These are phyloP conservation scores for Nibea coibor DNA, from an alignment of 2,113 vertebrate genomes.

Conservation along the genomic window DNA sequence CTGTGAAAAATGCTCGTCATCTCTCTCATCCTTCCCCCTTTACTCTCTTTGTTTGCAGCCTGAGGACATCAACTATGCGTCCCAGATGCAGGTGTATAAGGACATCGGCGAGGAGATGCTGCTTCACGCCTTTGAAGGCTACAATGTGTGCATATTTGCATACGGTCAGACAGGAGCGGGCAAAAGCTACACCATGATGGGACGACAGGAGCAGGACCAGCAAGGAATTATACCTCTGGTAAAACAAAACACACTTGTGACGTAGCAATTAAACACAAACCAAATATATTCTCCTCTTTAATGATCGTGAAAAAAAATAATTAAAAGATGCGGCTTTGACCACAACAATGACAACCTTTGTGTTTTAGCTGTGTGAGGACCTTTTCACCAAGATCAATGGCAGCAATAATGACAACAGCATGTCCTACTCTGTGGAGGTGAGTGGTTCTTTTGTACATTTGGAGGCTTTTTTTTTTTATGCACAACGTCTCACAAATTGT, in stretches of 20 bases:
- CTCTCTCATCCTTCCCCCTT: neutral
- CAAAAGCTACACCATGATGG: constrained; percentile 99
- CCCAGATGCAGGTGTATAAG: constrained; percentile 94
- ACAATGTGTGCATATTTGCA: constrained; percentile 98
- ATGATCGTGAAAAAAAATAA: neutral
- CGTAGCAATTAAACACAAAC: neutral
- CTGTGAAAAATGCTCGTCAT: neutral
- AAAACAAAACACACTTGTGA: constrained; percentile 5
- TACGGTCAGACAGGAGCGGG: constrained; percentile 96
- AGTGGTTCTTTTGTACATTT: constrained; percentile 29
- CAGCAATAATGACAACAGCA: constrained; percentile 91
- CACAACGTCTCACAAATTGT: neutral
- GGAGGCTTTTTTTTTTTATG: too few species aligned
- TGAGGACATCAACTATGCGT: constrained; percentile 94
- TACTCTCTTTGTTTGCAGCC: constrained; percentile 82
- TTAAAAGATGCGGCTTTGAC: neutral
- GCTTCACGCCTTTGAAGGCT: constrained; percentile 96
- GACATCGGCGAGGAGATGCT: constrained; percentile 99
- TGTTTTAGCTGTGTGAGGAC: constrained; percentile 93
- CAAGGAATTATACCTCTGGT: constrained; percentile 97
- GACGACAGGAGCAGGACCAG: constrained; percentile 94
- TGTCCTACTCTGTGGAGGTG: constrained; percentile 98
- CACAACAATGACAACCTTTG: constrained; percentile 1
- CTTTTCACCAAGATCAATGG: constrained; percentile 96
- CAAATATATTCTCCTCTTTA: neutral